A percentile compares a stretch with the other conserved stretches of the same genome.
phyloP scores from a whole-genome alignment of 2,797 vertebrate genomes.

The Channa striata region DNA sequence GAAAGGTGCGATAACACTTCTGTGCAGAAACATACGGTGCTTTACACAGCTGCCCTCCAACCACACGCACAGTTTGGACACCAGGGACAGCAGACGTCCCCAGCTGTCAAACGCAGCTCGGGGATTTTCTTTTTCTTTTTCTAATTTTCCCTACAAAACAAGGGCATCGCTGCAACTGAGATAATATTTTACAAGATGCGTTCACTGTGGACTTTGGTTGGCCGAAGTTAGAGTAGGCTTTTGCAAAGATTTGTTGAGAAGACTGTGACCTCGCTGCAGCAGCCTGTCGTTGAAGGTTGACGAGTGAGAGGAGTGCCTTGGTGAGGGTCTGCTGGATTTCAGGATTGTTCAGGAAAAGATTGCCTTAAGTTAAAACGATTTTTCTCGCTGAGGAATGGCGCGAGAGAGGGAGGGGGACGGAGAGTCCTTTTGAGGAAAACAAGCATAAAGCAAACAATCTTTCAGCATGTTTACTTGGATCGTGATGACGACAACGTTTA shows the following conservation, averaged over 20 bases:
- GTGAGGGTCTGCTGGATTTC: conserved; percentile 77
- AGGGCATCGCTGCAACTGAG: conserved; percentile 53
- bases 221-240: conserved; percentile 57
- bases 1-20: conserved; percentile 45
- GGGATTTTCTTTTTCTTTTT: conserved; percentile 56
- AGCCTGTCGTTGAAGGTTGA: conserved; percentile 61
- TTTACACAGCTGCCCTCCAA: conserved; percentile 70
- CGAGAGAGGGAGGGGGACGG: conserved; percentile 23
- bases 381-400: conserved; percentile 37
- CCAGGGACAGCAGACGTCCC: conserved; percentile 58
- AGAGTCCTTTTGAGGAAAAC: conserved; percentile 26
- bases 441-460: conserved; percentile 74
- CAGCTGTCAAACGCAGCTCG: conserved; percentile 49
- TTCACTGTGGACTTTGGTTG: conserved; percentile 77
- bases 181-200: conserved; percentile 55
- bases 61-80: conserved; percentile 54
- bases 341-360: conserved; percentile 83
- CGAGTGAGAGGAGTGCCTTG: conserved; percentile 82
- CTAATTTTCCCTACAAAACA: conserved; percentile 45
- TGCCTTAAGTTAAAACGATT: conserved; percentile 79
- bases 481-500: conserved; percentile 66
- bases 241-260: conserved; percentile 53
- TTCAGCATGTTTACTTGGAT: conserved; percentile 85
- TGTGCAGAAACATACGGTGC: conserved; percentile 69
- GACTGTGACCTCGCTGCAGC: conserved; percentile 57